Conservation (phyloP, 2,113 vertebrate species). For the Spermophilus dauricus region DNA sequence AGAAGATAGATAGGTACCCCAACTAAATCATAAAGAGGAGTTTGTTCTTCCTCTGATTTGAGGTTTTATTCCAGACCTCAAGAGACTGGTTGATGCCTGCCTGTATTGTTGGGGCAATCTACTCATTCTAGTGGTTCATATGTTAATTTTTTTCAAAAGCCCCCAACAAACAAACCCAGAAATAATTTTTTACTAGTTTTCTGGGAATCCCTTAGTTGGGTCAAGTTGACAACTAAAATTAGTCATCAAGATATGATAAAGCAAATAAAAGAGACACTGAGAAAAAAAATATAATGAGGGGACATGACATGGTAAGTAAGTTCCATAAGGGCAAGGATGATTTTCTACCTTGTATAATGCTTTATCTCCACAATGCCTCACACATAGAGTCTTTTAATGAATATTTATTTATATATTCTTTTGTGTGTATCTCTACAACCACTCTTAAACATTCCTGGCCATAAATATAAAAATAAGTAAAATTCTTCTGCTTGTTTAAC, state of each 20-base stretch:
- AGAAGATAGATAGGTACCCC: not conserved
- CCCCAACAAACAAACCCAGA: not conserved
- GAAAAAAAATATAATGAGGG: too few species aligned
- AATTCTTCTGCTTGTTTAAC: not conserved
- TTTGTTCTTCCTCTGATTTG: not conserved
- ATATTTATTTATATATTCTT: too few species aligned
- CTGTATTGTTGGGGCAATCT: too few species aligned
- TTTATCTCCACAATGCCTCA: not conserved
- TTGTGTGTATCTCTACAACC: too few species aligned
- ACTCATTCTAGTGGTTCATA: not conserved
- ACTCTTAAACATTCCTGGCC: too few species aligned
- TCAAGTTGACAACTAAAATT: not conserved
- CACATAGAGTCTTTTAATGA: too few species aligned
- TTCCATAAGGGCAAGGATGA: not conserved
- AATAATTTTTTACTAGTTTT: not conserved
- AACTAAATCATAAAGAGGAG: not conserved
- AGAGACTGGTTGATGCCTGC: not conserved
- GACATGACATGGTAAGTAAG: not conserved
- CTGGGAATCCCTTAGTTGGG: not conserved
- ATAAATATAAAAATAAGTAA: too few species aligned
- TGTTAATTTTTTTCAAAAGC: not conserved
- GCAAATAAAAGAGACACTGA: too few species aligned
- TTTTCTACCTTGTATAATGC: too few species aligned
- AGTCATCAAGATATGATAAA: too few species aligned
- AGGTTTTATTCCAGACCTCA: not conserved